A percentile compares a stretch with the other conserved stretches of the same genome.
Conservation (phyloP, 53 echinoderm and acorn worm genomes). For the Hippasteria phrygiana region DNA sequence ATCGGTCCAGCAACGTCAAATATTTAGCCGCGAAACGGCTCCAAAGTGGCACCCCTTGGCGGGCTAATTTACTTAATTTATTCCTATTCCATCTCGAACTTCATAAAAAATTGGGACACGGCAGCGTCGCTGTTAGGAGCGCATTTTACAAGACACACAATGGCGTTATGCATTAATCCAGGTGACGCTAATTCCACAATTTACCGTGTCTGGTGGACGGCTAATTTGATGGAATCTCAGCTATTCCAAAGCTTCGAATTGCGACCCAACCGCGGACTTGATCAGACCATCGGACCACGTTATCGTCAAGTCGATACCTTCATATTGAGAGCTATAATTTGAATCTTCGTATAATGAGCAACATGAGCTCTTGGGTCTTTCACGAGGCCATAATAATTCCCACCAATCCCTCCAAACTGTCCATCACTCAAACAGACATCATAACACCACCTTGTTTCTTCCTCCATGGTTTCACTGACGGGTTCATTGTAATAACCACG, state of each 20-base stretch:
- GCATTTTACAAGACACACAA: neutral
- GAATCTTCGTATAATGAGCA: too few species aligned
- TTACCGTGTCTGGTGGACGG: neutral
- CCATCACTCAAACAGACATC: too few species aligned
- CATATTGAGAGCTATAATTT: too few species aligned
- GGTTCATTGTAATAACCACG: too few species aligned
- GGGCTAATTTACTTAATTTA: neutral
- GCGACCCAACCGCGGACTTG: too few species aligned
- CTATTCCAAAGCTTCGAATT: neutral
- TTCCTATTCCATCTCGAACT: neutral
- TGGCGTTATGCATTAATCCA: neutral
- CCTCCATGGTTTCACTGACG: too few species aligned
- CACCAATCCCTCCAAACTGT: too few species aligned
- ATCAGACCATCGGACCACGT: too few species aligned
- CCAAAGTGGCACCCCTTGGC: constrained; percentile 35
- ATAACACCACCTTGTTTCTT: too few species aligned
- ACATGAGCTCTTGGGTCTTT: too few species aligned
- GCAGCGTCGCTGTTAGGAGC: neutral
- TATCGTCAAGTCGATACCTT: too few species aligned
- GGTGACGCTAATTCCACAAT: neutral
- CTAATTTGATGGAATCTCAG: constrained; percentile 25
- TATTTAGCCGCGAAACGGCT: constrained; percentile 14
- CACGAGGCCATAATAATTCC: too few species aligned
- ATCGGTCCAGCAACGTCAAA: constrained; percentile 42
- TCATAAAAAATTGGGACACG: neutral